Percentiles rank a stretch among this genome's conserved stretches.
Evolutionary conservation across 2,888 invertebrate species (phyloP).

Genomic region (Ferdinandea cuprea): DNA sequence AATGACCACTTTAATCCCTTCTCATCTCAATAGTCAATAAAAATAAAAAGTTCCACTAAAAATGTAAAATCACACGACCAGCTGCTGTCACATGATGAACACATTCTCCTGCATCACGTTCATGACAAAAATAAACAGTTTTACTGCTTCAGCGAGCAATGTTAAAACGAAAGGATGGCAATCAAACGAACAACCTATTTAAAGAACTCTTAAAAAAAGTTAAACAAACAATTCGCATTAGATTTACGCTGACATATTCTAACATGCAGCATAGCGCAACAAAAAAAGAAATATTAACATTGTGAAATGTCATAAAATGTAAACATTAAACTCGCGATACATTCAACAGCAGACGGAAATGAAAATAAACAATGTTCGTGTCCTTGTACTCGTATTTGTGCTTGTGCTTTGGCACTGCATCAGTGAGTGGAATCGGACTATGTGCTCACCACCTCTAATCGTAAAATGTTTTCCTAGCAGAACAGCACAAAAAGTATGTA

Average conservation of each 20-base stretch:
- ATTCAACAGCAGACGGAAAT: conserved; percentile 46
- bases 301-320: conserved; percentile 18
- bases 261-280: neutral
- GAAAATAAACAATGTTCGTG: conserved; percentile 27
- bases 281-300: too few species aligned
- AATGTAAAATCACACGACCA: too few species aligned
- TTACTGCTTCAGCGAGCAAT: neutral
- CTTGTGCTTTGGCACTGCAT: too few species aligned
- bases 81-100: conserved; percentile 8
- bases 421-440: conserved; percentile 14
- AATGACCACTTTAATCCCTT: too few species aligned
- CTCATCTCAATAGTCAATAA: too few species aligned
- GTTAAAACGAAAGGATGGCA: conserved; percentile 21
- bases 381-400: conserved; percentile 40
- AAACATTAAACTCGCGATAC: conserved; percentile 13
- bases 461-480: conserved; percentile 25
- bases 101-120: conserved; percentile 12
- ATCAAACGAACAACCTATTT: conserved; percentile 2
- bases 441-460: conserved; percentile 11
- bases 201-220: conserved; percentile 1
- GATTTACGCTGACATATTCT: neutral
- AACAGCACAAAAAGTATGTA: conserved; percentile 5
- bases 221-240: conserved; percentile 27
- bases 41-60: too few species aligned
- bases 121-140: too few species aligned